Conservation (phyloP, 2,797 vertebrate genomes). For the Cynopterus sphinx region DNA sequence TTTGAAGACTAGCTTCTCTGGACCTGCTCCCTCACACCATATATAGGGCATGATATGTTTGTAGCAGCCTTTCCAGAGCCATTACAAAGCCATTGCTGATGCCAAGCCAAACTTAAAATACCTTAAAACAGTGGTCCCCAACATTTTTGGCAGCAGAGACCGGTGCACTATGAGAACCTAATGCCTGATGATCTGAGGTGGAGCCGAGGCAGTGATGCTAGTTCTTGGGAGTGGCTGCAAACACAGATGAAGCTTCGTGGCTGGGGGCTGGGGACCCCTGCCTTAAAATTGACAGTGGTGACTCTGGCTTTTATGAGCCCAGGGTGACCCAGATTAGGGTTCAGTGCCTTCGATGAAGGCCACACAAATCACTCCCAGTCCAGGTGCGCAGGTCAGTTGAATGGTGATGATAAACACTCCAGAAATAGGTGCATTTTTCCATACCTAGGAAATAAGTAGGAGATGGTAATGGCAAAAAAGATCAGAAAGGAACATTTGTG, state of each 20-base stretch:
- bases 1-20: not conserved
- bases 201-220: not conserved
- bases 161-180: too few species aligned
- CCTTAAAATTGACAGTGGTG: too few species aligned
- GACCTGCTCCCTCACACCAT: not conserved
- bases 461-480: not conserved
- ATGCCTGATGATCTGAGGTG: too few species aligned
- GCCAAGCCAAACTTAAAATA: slow-evolving; percentile 27
- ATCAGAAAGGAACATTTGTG: not conserved
- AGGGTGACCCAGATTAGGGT: not conserved
- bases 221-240: too few species aligned
- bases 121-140: not conserved
- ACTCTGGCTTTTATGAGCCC: not conserved
- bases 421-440: not conserved
- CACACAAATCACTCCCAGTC: not conserved
- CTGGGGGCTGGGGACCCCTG: too few species aligned
- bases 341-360: not conserved
- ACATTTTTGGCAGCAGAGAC: too few species aligned
- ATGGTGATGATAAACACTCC: not conserved
- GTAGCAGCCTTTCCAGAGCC: not conserved
- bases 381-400: not conserved
- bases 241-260: too few species aligned
- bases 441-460: not conserved
- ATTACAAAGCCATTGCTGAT: not conserved
- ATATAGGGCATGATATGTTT: not conserved